Base-by-base conservation (phyloP, 1,140 invertebrate genomes). In the Teleopsis dalmanni region DNA sequence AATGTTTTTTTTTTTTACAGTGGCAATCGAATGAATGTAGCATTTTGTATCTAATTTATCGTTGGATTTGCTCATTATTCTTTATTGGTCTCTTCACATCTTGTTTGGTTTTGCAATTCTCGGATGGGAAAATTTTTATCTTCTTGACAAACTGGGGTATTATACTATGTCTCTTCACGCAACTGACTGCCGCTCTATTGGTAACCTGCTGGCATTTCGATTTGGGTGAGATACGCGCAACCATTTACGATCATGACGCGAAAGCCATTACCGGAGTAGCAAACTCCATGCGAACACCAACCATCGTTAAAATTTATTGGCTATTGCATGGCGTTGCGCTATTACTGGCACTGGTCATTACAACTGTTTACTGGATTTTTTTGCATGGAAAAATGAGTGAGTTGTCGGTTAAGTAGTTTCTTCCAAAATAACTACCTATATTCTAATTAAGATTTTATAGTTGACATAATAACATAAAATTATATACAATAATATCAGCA, bases 141-240 rank as follows among this genome's bases (percentile, higher is more conserved):
- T 88, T 85, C 60, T 76, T 88, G 51, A 87, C 85, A 21, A 84
- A 87, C 62, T 87, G 85, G 84, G 84, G 84, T 18, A 76, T 81
- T 53, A 58, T 76, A 0, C 51, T 82, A 1, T 79, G 78, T 36
- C 47, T 58, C 10, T n/a, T 60, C 9, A 64, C 63, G 3, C 53
- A 65, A 50, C n/a, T 70, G 2, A 37, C 63, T 2, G 58, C 57
- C 0, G 66, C 66, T 2, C 40, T 67, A 13, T 50, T 62, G 3
- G 66, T 65, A 43, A 69, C 65, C 33, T 53, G 57, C 37, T 68
- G 62, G 65, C 55, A 67, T 45, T 69, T 48, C 37, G 58, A 68
- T 56, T 31, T 62, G 11, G 41, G 47, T 19, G 49, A 46, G 27
- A 48, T 54, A 3, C 53, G 59, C 4, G 58, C 54, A 33, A 47